Evolutionary conservation across 2,113 vertebrate genomes (phyloP).

Genomic region (Casuarius casuarius): DNA sequence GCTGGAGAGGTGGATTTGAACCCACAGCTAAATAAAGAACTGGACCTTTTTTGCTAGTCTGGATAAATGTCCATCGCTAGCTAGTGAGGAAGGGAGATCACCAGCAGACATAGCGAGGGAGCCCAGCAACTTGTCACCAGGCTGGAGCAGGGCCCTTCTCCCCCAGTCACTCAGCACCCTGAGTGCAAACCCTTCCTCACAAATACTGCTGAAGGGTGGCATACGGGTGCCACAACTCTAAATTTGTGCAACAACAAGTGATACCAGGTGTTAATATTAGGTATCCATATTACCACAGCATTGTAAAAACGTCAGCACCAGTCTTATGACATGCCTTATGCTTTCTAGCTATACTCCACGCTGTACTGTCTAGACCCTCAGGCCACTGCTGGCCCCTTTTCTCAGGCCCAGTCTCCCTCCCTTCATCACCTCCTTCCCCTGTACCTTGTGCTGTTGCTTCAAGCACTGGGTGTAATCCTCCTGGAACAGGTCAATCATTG

Average conservation of each 20-base stretch:
- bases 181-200: background rate
- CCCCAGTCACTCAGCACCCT: too few relatives aligned
- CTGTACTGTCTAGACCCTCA: background rate
- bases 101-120: background rate
- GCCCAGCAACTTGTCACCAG: background rate
- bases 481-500: background rate
- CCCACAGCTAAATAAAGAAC: background rate
- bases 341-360: background rate
- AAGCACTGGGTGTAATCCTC: background rate
- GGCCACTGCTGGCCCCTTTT: background rate
- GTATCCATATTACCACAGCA: background rate
- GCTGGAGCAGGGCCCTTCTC: background rate
- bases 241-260: background rate
- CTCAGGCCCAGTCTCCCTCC: background rate
- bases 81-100: background rate
- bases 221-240: background rate
- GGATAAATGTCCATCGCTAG: background rate
- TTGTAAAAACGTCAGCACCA: background rate
- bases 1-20: background rate
- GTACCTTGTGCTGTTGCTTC: background rate
- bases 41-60: background rate
- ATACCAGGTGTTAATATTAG: background rate
- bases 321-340: accelerated
- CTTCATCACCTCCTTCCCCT: background rate
- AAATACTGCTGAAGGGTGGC: background rate